These are phyloP conservation scores for Passer domesticus DNA, from an alignment of 2,113 vertebrate species.

Conservation along the genomic window DNA sequence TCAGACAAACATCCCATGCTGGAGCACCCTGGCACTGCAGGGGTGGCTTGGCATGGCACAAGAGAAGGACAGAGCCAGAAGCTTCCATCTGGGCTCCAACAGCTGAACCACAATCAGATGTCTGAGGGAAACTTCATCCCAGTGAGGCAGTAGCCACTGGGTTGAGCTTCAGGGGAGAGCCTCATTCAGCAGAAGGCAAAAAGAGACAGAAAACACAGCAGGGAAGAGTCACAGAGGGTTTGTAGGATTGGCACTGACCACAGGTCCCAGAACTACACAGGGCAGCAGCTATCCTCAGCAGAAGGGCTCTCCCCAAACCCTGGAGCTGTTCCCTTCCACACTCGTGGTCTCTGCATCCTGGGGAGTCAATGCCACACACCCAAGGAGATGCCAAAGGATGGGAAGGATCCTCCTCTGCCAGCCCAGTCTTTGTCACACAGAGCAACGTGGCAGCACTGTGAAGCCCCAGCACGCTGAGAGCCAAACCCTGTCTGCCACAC, in stretches of 20 bases:
- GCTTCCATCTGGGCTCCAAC: background rate
- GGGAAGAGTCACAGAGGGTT: background rate
- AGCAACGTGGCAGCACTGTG: fast-evolving
- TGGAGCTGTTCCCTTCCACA: fast-evolving
- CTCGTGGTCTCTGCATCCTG: background rate
- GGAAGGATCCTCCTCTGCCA: background rate
- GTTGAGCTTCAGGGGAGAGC: background rate
- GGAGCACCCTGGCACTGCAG: background rate
- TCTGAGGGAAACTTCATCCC: background rate
- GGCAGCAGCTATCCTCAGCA: background rate
- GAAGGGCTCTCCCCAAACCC: background rate
- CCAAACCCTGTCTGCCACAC: background rate
- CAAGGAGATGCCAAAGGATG: background rate
- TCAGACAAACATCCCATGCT: background rate
- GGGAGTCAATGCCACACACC: background rate
- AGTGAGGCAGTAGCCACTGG: background rate
- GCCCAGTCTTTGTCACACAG: background rate
- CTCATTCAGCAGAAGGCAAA: background rate
- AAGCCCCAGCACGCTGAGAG: background rate
- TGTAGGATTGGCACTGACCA: background rate
- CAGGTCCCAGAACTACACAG: fast-evolving
- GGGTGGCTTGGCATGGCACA: background rate
- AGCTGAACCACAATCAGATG: background rate
- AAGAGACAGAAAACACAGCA: background rate
- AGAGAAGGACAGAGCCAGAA: background rate